Evolutionary conservation across 2,888 invertebrate genomes (phyloP), one percentile per base, ranked within the genome.

Genomic region (Teleogryllus oceanicus): DNA sequence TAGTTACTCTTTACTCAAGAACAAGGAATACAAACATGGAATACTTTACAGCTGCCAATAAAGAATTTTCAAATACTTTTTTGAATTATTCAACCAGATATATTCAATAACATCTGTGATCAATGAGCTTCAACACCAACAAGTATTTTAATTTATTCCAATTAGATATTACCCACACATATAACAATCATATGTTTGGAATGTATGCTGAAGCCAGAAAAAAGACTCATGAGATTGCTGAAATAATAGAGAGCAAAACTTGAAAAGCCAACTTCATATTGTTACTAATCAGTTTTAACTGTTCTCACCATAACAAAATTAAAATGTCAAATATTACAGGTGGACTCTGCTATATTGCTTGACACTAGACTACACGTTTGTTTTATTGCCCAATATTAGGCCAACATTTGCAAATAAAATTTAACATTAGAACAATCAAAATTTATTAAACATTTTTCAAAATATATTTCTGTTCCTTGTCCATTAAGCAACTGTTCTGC

Each of bases 61-160:
- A 62, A 62, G 13, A 13, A 13, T 62, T 37, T 62, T 16, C 62
- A 18, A 62, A 62, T 62, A 13, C 62, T 62, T 37, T 62, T 62
- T 62, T 62, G 62, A 62, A 13, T n/a, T 37, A 37, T 62, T 62
- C n/a, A 62, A 62, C 62, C 62, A 18, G 16, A 62, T n/a, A 8
- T 62, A 62, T 62, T 62, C n/a, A 62, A 62, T n/a, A 13, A 18
- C 62, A 62, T n/a, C 13, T 62, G n/a, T 62, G n/a, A 62, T 62
- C n/a, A n/a, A 13, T 62, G 62, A 62, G 62, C 62, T 62, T 62
- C 62, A 62, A 62, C 62, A 62, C n/a, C 62, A 62, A 62, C 62
- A 62, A 13, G 62, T 62, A 62, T 62, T 62, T 18, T 62, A 62
- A 62, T 11, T 62, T 62, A 18, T 4, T 62, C n/a, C 62, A 11